Percentiles rank a stretch among this genome's conserved stretches.
Evolutionary conservation across 2,888 invertebrate species (phyloP).

Genomic region (Leucoptera coffeella): DNA sequence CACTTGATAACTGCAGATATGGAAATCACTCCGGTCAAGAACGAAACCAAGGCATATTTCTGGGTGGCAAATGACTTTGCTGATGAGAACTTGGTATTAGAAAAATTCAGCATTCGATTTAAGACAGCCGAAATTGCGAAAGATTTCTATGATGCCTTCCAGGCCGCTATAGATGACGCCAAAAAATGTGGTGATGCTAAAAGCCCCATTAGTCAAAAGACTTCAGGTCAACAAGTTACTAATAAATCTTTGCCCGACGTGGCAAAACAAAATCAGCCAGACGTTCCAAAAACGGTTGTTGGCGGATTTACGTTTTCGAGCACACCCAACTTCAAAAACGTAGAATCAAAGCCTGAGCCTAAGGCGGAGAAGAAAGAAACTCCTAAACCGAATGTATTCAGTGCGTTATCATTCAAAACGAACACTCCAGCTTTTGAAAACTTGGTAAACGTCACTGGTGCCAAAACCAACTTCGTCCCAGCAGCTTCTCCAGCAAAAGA

Average conservation of each 20-base stretch:
- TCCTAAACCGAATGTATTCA: slow-evolving; percentile 54
- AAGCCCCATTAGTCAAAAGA: background rate
- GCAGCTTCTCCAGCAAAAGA: slow-evolving; percentile 5
- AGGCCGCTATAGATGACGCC: slow-evolving; percentile 50
- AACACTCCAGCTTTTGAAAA: slow-evolving; percentile 10
- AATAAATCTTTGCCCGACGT: background rate
- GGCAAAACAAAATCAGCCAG: background rate
- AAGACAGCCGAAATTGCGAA: slow-evolving; percentile 70
- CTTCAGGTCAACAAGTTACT: background rate
- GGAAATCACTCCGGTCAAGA: slow-evolving; percentile 64
- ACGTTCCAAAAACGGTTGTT: slow-evolving; percentile 23
- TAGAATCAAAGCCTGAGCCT: slow-evolving; percentile 15
- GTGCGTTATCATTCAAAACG: slow-evolving; percentile 36
- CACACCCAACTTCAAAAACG: slow-evolving; percentile 56
- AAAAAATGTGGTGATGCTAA: slow-evolving; percentile 3
- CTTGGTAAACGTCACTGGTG: slow-evolving; percentile 7
- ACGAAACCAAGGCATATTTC: slow-evolving; percentile 68
- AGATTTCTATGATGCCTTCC: slow-evolving; percentile 68
- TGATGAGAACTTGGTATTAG: slow-evolving; percentile 66
- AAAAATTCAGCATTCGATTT: slow-evolving; percentile 78
- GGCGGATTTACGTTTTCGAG: slow-evolving; percentile 69
- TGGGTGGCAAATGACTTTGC: slow-evolving; percentile 87
- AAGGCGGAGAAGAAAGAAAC: slow-evolving; percentile 14
- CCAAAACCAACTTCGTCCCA: background rate
- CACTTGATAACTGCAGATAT: slow-evolving; percentile 74